phyloP scores from a whole-genome alignment of 2,888 invertebrate species.

The Leptopilina drosophilae region DNA sequence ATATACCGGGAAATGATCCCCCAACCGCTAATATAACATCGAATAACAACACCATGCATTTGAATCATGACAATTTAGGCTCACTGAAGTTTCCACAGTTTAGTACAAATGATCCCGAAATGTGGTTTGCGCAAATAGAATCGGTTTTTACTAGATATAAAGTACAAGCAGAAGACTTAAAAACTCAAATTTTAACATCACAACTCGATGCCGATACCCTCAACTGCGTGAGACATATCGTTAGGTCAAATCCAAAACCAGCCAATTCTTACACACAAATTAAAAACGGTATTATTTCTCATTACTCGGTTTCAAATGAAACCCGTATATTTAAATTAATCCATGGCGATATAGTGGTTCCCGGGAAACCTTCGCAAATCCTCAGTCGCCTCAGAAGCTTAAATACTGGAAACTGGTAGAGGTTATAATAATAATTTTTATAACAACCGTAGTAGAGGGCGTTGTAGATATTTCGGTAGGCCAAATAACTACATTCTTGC shows the following conservation, averaged over 20 bases:
- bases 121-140: not conserved
- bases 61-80: not conserved
- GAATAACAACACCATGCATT: not conserved
- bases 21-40: no score
- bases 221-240: not conserved
- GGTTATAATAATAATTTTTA: not conserved
- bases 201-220: not conserved
- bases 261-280: not conserved
- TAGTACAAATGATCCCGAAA: not conserved
- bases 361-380: not conserved
- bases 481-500: not conserved
- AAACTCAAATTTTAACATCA: not conserved
- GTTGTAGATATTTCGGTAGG: not conserved
- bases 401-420: not conserved
- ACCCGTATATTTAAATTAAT: not conserved
- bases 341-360: not conserved
- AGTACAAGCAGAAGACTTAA: not conserved
- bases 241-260: not conserved
- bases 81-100: not conserved
- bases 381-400: not conserved
- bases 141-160: not conserved
- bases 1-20: no score
- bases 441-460: not conserved
- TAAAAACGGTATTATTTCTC: not conserved
- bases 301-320: not conserved